phyloP scores from a whole-genome alignment of 2,113 vertebrate species.

The Erpornis zantholeuca region DNA sequence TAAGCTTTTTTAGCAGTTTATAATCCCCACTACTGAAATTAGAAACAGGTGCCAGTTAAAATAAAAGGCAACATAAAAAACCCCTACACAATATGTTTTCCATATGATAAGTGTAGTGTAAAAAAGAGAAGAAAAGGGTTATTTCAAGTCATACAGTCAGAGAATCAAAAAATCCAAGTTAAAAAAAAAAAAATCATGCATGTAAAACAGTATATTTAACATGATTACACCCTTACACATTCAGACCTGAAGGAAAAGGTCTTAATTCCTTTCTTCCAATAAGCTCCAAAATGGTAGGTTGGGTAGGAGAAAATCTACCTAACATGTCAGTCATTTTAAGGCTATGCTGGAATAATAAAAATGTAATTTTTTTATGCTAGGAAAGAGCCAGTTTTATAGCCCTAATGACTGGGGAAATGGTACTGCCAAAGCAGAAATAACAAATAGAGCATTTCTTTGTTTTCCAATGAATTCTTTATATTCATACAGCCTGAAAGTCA shows the following conservation, averaged over 20 bases:
- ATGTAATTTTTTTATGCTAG: background rate
- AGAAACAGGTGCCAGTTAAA: constrained; percentile 33
- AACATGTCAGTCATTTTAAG: background rate
- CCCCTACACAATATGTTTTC: background rate
- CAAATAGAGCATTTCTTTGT: background rate
- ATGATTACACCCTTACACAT: background rate
- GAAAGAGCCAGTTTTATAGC: background rate
- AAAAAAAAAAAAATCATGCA: background rate
- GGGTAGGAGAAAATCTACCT: background rate
- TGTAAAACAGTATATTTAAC: background rate
- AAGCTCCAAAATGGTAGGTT: background rate
- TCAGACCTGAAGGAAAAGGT: background rate
- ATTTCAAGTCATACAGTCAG: background rate
- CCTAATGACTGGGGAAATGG: background rate
- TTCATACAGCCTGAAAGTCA: background rate
- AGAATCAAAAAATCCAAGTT: background rate
- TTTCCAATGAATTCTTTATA: background rate
- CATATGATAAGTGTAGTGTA: background rate
- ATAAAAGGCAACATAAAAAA: background rate
- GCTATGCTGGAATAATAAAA: background rate
- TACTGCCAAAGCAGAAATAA: background rate
- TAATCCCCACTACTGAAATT: background rate
- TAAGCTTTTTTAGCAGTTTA: background rate
- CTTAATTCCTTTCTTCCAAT: background rate
- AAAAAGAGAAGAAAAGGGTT: background rate